A percentile compares a stretch with the other conserved stretches of the same genome.
Evolutionary conservation across 2,113 vertebrate species (phyloP).

Genomic region (Pterocles gutturalis): DNA sequence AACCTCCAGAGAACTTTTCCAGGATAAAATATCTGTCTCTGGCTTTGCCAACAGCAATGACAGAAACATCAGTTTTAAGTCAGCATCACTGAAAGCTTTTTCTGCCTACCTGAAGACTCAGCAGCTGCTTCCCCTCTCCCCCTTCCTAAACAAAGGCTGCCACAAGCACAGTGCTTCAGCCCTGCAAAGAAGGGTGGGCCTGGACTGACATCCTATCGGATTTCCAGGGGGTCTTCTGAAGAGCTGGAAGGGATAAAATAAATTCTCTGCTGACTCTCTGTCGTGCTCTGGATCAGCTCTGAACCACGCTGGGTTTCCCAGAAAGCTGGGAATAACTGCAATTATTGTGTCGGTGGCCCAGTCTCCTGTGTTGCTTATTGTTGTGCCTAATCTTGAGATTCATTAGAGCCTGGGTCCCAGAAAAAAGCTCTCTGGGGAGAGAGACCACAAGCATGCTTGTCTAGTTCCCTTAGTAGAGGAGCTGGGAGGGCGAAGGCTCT

Average conservation of each 20-base stretch:
- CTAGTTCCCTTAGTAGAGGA: neutral
- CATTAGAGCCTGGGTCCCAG: neutral
- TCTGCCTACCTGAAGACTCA: neutral
- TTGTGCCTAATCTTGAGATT: conserved; percentile 32
- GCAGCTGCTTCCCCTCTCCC: conserved; percentile 41
- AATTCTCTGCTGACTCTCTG: neutral
- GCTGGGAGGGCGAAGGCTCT: neutral
- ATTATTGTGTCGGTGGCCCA: neutral
- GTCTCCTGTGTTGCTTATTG: neutral
- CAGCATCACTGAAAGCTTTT: neutral
- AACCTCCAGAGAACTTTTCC: neutral
- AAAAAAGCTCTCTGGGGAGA: conserved; percentile 32
- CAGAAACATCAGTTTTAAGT: neutral
- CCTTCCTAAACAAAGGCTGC: conserved; percentile 25
- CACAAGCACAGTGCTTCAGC: neutral
- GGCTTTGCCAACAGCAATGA: neutral
- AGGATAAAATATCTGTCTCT: neutral
- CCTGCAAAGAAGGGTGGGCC: neutral
- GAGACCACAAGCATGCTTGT: conserved; percentile 34
- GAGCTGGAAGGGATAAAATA: neutral
- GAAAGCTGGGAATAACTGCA: conserved; percentile 16
- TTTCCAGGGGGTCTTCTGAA: conserved; percentile 48
- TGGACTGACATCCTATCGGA: neutral
- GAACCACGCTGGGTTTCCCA: neutral
- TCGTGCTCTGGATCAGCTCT: neutral